phyloP scores from a whole-genome alignment of 2,113 vertebrate genomes.

The Xiphorhynchus elegans region DNA sequence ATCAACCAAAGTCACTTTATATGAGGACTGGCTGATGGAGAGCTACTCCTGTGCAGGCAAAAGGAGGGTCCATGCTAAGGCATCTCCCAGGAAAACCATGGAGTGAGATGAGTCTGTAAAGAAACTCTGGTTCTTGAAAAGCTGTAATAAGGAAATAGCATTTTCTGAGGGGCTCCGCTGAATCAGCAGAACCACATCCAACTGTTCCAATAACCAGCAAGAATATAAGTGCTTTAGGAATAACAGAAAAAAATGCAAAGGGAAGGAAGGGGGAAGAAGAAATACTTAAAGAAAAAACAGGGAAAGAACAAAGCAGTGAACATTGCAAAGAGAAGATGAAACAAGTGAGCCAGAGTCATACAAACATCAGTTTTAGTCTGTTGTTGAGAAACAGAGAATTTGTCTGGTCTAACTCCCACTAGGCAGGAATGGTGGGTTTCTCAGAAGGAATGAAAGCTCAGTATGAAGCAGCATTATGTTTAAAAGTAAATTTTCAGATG shows the following conservation, averaged over 20 bases:
- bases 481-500: not conserved
- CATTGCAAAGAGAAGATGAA: conserved; percentile 33
- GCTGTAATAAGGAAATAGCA: not conserved
- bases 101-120: not conserved
- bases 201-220: not conserved
- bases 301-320: not conserved
- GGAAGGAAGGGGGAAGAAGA: not conserved
- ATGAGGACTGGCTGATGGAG: not conserved
- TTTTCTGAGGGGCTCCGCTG: not conserved
- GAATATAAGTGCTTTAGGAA: not conserved
- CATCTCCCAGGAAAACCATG: not conserved
- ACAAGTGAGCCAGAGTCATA: not conserved
- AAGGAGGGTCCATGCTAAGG: not conserved
- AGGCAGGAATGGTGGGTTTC: not conserved
- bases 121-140: not conserved
- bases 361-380: not conserved
- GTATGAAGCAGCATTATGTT: not conserved
- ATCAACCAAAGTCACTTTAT: not conserved
- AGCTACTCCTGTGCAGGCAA: not conserved
- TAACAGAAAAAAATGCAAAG: not conserved
- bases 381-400: conserved; percentile 4
- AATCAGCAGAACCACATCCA: not conserved
- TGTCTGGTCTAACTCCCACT: not conserved
- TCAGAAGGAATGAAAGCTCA: not conserved
- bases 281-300: not conserved